Evolutionary conservation across 2,888 invertebrate species (phyloP).

Genomic region (Heliconius ethilla): DNA sequence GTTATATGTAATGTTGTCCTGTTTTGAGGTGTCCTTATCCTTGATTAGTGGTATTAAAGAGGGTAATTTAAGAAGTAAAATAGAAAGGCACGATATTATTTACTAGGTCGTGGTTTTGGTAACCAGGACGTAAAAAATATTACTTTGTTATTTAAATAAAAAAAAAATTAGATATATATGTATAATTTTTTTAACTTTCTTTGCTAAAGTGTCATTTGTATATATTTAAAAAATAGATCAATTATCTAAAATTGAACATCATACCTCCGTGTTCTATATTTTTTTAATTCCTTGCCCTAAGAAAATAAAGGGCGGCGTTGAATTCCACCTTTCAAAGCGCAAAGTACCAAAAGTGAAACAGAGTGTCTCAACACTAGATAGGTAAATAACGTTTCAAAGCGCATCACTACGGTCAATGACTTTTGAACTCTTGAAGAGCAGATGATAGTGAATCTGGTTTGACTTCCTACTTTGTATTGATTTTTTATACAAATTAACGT

Average conservation of each 20-base stretch:
- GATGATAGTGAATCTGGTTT: background rate
- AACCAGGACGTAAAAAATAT: background rate
- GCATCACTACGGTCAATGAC: constrained; percentile 2
- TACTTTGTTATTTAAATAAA: background rate
- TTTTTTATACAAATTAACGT: background rate
- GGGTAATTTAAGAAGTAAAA: background rate
- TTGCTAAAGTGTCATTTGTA: too few relatives aligned
- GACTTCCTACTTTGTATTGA: background rate
- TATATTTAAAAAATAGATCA: too few relatives aligned
- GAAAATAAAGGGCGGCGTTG: background rate
- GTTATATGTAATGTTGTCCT: background rate
- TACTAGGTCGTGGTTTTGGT: background rate
- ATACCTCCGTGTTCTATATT: too few relatives aligned
- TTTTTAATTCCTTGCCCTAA: background rate
- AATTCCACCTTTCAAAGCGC: background rate
- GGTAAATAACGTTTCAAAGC: background rate
- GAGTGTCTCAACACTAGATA: background rate
- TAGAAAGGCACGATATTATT: background rate
- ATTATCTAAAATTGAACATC: background rate
- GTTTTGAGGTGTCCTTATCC: background rate
- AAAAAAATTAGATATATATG: background rate
- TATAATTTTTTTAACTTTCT: too few relatives aligned
- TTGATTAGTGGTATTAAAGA: background rate
- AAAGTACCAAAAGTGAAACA: background rate
- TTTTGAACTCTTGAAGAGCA: background rate